Base-by-base conservation (phyloP, 2,113 vertebrate species). In the Cygnus atratus region DNA sequence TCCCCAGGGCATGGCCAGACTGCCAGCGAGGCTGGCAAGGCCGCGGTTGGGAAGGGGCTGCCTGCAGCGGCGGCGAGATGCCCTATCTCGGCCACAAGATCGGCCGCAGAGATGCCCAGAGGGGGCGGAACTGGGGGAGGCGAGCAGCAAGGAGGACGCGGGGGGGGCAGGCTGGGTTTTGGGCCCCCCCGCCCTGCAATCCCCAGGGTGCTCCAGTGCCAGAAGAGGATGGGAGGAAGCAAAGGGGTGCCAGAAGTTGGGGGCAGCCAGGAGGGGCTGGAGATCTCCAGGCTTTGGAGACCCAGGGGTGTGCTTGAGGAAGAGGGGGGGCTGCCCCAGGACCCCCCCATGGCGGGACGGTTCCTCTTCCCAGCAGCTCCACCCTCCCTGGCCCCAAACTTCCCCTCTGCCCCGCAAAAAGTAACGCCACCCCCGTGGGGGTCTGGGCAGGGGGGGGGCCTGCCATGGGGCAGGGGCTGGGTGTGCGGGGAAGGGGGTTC, bases 1-100 rank as follows among this genome's bases (percentile, higher is more conserved):
- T 55, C 76, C 26, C 20, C 2, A 6, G n/a, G 33, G 35, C 54
- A 65, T 8, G 13, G 39, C 18, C 39, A 65, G 61, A 31, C 1
- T 2, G 70, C 16, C 52, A 35, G 24, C 25, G 14, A 0, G 1
- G 29, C n/a, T 8, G 37, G 43, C 8, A 2, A 25, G 31, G 3
- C 9, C 5, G 50, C 2, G 31, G 91, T 73, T 93, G 79, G 91
- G 92, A 92, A 71, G 13, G 17, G 58, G 71, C 21, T 26, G 62
- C 39, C 84, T 3, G 14, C 13, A 24, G 84, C 52, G 26, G 46
- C 22, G 2, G 73, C 46, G 57, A 13, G 62, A 41, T 94, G 87
- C 85, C 92, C 85, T 80, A 96, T 96, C 95, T 75, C 84, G 52
- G 90, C 92, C 92, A 4, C 92, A 92, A 66, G 94, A 63, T 73